Evolutionary conservation across 2,797 vertebrate species (phyloP).

Genomic region (Diplodus sargus): DNA sequence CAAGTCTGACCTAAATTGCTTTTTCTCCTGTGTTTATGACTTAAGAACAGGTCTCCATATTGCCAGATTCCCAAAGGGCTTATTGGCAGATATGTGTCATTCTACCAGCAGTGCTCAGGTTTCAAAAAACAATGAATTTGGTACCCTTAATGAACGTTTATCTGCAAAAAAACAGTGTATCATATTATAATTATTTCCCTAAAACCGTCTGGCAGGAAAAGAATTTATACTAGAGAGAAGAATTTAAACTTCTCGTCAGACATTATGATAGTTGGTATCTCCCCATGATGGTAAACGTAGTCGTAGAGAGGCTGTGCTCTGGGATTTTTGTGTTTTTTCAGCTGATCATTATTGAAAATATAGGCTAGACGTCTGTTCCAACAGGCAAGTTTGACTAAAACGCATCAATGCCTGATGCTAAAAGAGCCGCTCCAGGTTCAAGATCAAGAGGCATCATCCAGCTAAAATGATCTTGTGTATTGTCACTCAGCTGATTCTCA

Average conservation of each 20-base stretch:
- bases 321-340: background rate
- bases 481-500: background rate
- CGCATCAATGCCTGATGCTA: background rate
- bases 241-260: conserved; percentile 3
- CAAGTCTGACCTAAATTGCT: too few species aligned
- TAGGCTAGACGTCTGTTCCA: background rate
- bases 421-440: background rate
- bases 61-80: too few species aligned
- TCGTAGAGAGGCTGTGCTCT: too few species aligned
- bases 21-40: too few species aligned
- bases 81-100: too few species aligned
- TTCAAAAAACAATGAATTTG: too few species aligned
- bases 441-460: background rate
- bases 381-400: conserved; percentile 2
- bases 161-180: too few species aligned
- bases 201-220: too few species aligned
- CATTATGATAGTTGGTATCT: background rate
- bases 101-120: too few species aligned
- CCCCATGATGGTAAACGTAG: background rate
- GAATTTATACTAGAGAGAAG: background rate
- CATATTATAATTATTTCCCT: too few species aligned
- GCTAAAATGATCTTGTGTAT: conserved; percentile 1
- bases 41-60: too few species aligned
- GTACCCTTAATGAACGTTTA: too few species aligned
- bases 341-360: conserved; percentile 1